Conservation (phyloP, 2,113 vertebrate genomes). For the Acinonyx jubatus region DNA sequence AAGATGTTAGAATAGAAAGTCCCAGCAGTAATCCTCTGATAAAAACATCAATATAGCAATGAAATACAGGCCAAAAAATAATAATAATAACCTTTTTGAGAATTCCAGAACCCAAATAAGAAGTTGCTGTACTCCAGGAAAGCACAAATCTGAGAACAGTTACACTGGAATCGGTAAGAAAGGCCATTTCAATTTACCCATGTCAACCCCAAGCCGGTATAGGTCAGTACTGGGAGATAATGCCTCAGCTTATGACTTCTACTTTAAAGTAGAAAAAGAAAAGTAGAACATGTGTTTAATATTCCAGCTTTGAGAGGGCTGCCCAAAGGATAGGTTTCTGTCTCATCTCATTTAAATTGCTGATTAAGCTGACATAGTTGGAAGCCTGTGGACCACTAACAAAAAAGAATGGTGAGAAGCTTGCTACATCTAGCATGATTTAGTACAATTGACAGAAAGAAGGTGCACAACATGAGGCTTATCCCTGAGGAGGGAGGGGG, state of each 20-base stretch:
- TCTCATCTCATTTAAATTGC: neutral
- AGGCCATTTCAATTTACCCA: neutral
- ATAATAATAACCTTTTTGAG: neutral
- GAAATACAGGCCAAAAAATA: neutral
- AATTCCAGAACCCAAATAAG: neutral
- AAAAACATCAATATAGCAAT: neutral
- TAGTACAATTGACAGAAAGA: neutral
- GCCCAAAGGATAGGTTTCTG: neutral
- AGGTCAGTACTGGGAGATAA: neutral
- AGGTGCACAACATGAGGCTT: neutral
- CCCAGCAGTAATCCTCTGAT: neutral
- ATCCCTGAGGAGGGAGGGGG: neutral
- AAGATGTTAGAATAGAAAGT: neutral
- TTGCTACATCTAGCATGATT: neutral
- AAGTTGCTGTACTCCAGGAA: neutral
- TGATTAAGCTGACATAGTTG: neutral
- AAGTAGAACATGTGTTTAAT: neutral
- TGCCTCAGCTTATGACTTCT: neutral
- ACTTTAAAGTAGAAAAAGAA: neutral
- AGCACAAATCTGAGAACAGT: neutral
- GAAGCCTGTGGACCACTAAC: neutral
- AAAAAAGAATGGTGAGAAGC: neutral
- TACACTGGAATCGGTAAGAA: neutral
- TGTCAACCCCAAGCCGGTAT: neutral
- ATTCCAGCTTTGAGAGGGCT: neutral